These are phyloP conservation scores for Eciton burchellii DNA, from an alignment of 1,140 invertebrate species.

Conservation along the genomic window DNA sequence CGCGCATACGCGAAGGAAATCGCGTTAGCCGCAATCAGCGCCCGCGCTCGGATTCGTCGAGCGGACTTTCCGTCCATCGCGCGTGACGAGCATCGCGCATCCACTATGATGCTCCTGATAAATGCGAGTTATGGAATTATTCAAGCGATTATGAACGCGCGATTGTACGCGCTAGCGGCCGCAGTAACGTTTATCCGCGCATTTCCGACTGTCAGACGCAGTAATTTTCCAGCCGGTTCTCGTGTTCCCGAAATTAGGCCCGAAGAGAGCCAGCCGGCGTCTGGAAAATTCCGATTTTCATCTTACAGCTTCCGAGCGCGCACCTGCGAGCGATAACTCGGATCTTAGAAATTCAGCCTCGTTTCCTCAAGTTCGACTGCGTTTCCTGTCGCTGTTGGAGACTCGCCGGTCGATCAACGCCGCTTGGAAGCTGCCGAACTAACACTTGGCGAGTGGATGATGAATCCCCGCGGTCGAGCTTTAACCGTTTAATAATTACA, in stretches of 20 bases:
- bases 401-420: too few relatives aligned
- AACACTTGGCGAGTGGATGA: too few relatives aligned
- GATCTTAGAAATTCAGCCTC: too few relatives aligned
- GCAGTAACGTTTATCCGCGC: neutral
- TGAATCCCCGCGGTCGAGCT: too few relatives aligned
- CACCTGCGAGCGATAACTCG: too few relatives aligned
- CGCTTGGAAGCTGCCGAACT: too few relatives aligned
- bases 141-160: neutral
- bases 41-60: neutral
- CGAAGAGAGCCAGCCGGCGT: neutral
- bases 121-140: neutral
- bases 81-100: slow-evolving; percentile 13
- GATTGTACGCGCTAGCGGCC: neutral
- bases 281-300: too few relatives aligned
- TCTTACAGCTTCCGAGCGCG: neutral
- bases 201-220: slow-evolving; percentile 25
- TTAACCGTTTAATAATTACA: too few relatives aligned
- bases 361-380: too few relatives aligned
- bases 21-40: neutral
- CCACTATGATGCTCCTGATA: slow-evolving; percentile 12
- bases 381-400: too few relatives aligned
- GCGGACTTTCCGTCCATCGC: slow-evolving; percentile 7
- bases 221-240: too few relatives aligned
- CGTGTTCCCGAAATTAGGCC: too few relatives aligned
- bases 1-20: neutral